Evolutionary conservation across 2,888 invertebrate species (phyloP).

Genomic region (Eristalis arbustorum): DNA sequence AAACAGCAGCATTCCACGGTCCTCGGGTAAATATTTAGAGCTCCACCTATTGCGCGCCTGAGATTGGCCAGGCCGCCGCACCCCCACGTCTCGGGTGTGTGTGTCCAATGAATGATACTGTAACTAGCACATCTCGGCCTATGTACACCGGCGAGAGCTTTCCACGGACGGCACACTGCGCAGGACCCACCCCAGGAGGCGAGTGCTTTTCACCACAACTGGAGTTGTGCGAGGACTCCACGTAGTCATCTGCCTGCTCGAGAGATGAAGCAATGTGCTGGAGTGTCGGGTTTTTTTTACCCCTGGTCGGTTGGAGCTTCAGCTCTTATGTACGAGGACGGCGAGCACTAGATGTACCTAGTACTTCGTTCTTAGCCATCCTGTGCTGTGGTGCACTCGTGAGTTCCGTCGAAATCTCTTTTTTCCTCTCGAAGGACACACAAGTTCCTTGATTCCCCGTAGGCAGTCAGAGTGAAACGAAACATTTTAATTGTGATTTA

Average conservation of each 20-base stretch:
- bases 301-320: constrained; percentile 31
- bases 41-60: constrained; percentile 61
- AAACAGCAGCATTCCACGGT: constrained; percentile 59
- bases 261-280: not conserved
- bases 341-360: constrained; percentile 69
- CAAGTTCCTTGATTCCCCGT: not conserved
- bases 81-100: constrained; percentile 45
- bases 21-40: constrained; percentile 48
- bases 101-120: constrained; percentile 63
- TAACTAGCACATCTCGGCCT: constrained; percentile 22
- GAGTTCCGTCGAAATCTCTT: constrained; percentile 14
- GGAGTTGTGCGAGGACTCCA: not conserved
- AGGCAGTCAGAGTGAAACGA: constrained; percentile 58
- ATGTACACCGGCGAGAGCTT: constrained; percentile 53
- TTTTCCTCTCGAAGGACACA: not conserved
- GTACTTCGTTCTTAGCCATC: constrained; percentile 79
- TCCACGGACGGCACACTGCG: constrained; percentile 6
- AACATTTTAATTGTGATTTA: constrained; percentile 37
- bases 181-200: constrained; percentile 20
- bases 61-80: constrained; percentile 55
- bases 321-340: constrained; percentile 36
- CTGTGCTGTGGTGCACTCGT: constrained; percentile 75
- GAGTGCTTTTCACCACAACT: constrained; percentile 42
- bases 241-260: not conserved
- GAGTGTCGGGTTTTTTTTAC: constrained; percentile 28